Conservation (phyloP, 2,797 vertebrate species). For the Psittacula derbiana region DNA sequence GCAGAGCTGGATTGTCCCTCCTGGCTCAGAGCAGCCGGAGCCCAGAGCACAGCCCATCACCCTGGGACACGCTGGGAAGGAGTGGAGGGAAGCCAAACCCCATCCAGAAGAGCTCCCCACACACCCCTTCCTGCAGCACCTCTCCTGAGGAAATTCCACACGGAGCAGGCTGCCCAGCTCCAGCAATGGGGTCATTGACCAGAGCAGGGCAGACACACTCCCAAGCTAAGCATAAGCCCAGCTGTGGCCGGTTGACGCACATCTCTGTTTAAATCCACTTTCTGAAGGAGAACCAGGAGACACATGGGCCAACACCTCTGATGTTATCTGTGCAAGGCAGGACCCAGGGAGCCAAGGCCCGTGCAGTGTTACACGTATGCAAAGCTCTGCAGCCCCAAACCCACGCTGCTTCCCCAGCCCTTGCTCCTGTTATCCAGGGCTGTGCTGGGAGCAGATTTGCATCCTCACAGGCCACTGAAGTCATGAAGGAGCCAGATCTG, state of each 20-base stretch:
- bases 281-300: background rate
- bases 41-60: rapidly evolving
- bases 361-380: background rate
- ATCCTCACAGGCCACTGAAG: background rate
- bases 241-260: background rate
- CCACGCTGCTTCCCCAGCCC: rapidly evolving
- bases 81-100: background rate
- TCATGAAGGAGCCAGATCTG: background rate
- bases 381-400: background rate
- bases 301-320: background rate
- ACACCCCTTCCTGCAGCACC: background rate
- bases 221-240: background rate
- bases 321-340: background rate
- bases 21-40: background rate
- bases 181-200: background rate
- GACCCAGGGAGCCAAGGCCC: background rate
- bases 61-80: background rate
- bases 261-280: background rate
- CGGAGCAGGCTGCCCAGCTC: background rate
- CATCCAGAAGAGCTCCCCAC: background rate
- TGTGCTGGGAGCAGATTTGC: background rate
- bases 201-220: background rate
- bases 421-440: background rate
- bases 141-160: background rate
- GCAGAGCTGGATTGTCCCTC: background rate